phyloP scores from a whole-genome alignment of 1,140 invertebrate genomes.

The Paramacrobiotus metropolitanus region DNA sequence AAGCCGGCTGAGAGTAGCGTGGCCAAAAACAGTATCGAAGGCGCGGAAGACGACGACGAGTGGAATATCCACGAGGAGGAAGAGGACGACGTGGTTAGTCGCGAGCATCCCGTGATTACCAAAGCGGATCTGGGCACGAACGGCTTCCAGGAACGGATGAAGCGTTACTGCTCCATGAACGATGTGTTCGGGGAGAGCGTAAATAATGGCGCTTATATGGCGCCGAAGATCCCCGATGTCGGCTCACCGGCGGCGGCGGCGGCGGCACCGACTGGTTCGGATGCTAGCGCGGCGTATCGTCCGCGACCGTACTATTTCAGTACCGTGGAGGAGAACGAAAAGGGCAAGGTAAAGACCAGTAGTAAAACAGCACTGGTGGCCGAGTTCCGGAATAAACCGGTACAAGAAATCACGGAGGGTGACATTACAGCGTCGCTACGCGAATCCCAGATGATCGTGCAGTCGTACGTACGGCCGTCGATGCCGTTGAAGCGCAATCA shows the following conservation, averaged over 20 bases:
- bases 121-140: neutral
- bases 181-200: neutral
- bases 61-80: neutral
- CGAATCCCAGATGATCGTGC: neutral
- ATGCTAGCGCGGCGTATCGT: neutral
- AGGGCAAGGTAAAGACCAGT: neutral
- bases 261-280: neutral
- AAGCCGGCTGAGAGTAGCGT: neutral
- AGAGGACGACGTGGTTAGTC: neutral
- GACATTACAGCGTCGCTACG: neutral
- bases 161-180: neutral
- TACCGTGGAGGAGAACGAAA: neutral
- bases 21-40: neutral
- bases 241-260: neutral
- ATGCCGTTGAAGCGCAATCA: neutral
- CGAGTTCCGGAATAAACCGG: neutral
- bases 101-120: neutral
- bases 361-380: neutral
- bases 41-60: neutral
- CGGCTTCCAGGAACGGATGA: neutral
- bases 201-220: neutral
- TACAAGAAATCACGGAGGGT: neutral
- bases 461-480: neutral
- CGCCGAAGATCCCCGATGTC: neutral
- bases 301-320: slow-evolving; percentile 4